Evolutionary conservation across 2,113 vertebrate genomes (phyloP).

Genomic region (Lepisosteus oculatus): DNA sequence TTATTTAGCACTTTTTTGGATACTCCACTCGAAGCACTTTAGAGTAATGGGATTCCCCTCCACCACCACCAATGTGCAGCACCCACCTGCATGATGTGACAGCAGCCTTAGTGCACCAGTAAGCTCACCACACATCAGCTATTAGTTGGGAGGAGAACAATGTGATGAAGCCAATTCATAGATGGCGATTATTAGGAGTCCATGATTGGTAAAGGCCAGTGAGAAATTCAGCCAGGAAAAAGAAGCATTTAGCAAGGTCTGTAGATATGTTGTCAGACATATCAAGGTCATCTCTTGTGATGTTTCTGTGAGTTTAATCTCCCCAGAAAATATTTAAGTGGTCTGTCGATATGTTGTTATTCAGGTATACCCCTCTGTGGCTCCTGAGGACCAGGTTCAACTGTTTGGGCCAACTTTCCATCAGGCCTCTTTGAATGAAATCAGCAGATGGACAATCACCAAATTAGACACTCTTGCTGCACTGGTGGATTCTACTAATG

Average conservation of each 20-base stretch:
- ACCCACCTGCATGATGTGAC: no score
- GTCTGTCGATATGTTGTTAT: not conserved
- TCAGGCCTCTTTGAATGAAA: slow-evolving; percentile 37
- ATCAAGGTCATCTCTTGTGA: not conserved
- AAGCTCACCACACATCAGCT: no score
- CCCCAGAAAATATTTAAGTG: not conserved
- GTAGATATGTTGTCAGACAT: not conserved
- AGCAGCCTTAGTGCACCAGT: no score
- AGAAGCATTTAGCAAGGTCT: not conserved
- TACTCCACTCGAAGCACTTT: no score
- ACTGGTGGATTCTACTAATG: slow-evolving; percentile 49
- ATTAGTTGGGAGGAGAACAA: no score
- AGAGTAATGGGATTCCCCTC: no score
- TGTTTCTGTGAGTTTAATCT: not conserved
- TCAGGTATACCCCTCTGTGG: slow-evolving; percentile 46
- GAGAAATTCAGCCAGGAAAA: no score
- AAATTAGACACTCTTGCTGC: slow-evolving; percentile 54
- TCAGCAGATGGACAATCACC: slow-evolving; percentile 55
- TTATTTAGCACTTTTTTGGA: no score
- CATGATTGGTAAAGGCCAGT: no score
- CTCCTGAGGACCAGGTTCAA: slow-evolving; percentile 53
- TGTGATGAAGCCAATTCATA: no score
- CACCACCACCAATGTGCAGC: no score
- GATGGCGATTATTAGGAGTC: no score
- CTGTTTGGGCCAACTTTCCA: slow-evolving; percentile 50